Evolutionary conservation across 2,888 invertebrate genomes (phyloP).

Genomic region (Myopa tessellatipennis): DNA sequence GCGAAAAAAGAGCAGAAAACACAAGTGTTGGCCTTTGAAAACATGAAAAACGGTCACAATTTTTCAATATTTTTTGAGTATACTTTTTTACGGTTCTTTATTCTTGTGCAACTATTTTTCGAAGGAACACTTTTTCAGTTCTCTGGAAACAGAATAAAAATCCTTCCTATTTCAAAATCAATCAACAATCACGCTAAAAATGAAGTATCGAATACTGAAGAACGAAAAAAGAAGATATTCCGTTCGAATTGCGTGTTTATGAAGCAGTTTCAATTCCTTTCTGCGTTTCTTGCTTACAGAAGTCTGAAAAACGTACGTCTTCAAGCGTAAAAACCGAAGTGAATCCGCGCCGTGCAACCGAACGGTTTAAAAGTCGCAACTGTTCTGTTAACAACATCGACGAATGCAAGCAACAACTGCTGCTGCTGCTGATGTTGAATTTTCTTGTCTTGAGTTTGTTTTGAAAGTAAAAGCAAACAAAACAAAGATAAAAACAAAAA

Average conservation of each 20-base stretch:
- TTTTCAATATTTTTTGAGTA: not conserved
- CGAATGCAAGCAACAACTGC: slow-evolving; percentile 41
- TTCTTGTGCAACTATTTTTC: not conserved
- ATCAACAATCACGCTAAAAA: no score
- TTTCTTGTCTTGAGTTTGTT: not conserved
- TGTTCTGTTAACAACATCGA: slow-evolving; percentile 52
- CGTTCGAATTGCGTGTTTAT: no score
- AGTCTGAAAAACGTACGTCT: no score
- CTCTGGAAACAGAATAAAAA: no score
- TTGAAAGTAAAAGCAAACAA: not conserved
- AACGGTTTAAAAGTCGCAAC: slow-evolving; percentile 54
- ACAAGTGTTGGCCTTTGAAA: no score
- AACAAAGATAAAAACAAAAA: not conserved
- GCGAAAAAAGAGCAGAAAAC: no score
- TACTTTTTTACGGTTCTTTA: not conserved
- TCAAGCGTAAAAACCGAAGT: not conserved
- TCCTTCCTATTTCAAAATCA: no score
- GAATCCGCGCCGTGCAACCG: slow-evolving; percentile 49
- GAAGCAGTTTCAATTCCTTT: no score
- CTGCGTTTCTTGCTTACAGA: no score
- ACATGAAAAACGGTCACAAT: not conserved
- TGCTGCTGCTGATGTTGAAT: slow-evolving; percentile 1
- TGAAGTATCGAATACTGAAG: no score
- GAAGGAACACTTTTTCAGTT: no score
- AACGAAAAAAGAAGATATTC: no score